phyloP scores from a whole-genome alignment of 2,888 invertebrate genomes.

The Fabriciana adippe region DNA sequence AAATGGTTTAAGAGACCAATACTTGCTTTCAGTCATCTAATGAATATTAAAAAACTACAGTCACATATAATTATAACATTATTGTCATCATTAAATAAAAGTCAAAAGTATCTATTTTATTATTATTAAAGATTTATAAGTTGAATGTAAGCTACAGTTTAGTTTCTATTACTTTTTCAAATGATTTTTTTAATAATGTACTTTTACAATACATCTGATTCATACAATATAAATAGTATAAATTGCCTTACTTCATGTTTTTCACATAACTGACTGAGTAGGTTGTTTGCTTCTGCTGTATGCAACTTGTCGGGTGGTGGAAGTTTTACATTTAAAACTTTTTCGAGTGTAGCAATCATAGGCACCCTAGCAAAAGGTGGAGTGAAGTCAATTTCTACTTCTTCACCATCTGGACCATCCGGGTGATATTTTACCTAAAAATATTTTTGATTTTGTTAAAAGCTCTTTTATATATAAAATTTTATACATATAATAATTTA shows the following conservation, averaged over 20 bases:
- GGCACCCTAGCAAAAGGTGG: conserved; percentile 96
- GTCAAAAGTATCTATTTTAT: too few relatives aligned
- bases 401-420: conserved; percentile 91
- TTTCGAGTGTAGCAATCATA: conserved; percentile 96
- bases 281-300: conserved; percentile 86
- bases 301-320: conserved; percentile 86
- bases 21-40: too few relatives aligned
- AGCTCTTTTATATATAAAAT: too few relatives aligned
- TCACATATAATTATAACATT: background rate
- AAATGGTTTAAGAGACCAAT: background rate
- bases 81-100: too few relatives aligned
- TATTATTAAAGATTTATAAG: too few relatives aligned
- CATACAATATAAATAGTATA: too few relatives aligned
- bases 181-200: background rate
- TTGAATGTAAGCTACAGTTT: too few relatives aligned
- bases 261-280: conserved; percentile 90
- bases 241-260: conserved; percentile 80
- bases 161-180: background rate
- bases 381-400: conserved; percentile 95
- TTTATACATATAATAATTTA: too few relatives aligned
- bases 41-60: too few relatives aligned
- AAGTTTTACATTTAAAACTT: conserved; percentile 88
- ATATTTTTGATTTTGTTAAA: background rate
- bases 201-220: too few relatives aligned
- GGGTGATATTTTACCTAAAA: conserved; percentile 90